Conservation (phyloP, 2,797 vertebrate genomes). For the Triplophysa bombifrons region DNA sequence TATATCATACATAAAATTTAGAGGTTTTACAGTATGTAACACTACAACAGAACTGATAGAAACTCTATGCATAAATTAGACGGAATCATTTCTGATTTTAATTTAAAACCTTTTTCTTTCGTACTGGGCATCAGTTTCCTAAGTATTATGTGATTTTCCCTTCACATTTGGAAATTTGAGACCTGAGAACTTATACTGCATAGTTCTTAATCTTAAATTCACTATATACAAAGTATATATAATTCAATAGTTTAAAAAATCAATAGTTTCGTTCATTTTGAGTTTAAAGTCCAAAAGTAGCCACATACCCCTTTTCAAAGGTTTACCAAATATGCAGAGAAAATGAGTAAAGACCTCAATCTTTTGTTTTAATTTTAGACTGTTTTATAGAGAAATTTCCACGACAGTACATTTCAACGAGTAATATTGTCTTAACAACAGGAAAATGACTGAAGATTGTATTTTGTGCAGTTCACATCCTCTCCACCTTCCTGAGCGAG, state of each 20-base stretch:
- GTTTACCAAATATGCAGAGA: background rate
- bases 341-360: background rate
- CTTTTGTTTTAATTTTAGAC: too few species aligned
- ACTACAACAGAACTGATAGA: background rate
- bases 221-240: background rate
- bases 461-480: conserved; percentile 78
- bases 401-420: background rate
- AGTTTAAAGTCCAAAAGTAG: background rate
- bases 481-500: conserved; percentile 85
- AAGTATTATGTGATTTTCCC: background rate
- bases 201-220: too few species aligned
- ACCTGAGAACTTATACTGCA: background rate
- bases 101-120: background rate
- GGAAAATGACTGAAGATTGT: conserved; percentile 75
- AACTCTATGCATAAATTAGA: background rate
- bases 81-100: background rate
- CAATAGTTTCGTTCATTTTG: background rate
- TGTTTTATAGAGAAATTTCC: conserved; percentile 10
- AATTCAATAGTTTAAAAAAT: background rate
- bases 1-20: too few species aligned
- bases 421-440: conserved; percentile 65
- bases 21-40: too few species aligned
- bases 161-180: background rate
- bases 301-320: background rate
- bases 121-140: background rate